Percentiles rank a stretch among this genome's conserved stretches.
These are phyloP conservation scores for Apistogramma diplotaenia DNA, from an alignment of 2,113 vertebrate species.

Conservation along the genomic window DNA sequence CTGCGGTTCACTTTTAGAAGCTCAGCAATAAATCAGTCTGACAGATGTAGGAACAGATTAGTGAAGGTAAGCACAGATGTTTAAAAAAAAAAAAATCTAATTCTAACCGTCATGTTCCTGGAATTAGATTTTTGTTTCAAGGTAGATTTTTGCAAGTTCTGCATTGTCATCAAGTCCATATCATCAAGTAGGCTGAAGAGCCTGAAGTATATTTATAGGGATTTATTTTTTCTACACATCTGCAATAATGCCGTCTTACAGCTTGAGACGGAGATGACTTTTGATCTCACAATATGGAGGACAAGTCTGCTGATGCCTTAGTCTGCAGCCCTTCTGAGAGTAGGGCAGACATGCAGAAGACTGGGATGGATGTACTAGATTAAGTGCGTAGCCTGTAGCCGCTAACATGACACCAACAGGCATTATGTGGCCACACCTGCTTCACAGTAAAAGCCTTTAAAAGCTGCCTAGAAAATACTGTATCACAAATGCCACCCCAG, in stretches of 20 bases:
- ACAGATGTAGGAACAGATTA: conserved; percentile 23
- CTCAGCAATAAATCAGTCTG: neutral
- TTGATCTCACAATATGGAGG: neutral
- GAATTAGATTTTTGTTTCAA: neutral
- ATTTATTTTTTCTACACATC: neutral
- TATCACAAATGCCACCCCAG: conserved; percentile 6
- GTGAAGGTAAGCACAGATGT: conserved; percentile 3
- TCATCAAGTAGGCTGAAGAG: neutral
- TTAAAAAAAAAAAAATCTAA: conserved; percentile 14
- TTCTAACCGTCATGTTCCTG: neutral
- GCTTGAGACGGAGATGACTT: neutral
- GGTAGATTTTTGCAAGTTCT: neutral
- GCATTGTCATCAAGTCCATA: neutral
- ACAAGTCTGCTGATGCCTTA: neutral
- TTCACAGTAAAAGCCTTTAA: conserved; percentile 17
- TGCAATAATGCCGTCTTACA: neutral
- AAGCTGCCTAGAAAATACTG: conserved; percentile 13
- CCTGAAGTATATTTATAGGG: neutral
- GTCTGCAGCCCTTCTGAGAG: neutral
- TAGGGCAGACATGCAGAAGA: neutral
- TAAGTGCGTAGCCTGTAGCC: conserved; percentile 1
- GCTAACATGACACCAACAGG: neutral
- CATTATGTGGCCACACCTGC: neutral
- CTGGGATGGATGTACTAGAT: neutral
- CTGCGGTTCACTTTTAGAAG: neutral